These are phyloP conservation scores for Branchellion lobata DNA, from an alignment of 2,888 invertebrate species.

Conservation along the genomic window DNA sequence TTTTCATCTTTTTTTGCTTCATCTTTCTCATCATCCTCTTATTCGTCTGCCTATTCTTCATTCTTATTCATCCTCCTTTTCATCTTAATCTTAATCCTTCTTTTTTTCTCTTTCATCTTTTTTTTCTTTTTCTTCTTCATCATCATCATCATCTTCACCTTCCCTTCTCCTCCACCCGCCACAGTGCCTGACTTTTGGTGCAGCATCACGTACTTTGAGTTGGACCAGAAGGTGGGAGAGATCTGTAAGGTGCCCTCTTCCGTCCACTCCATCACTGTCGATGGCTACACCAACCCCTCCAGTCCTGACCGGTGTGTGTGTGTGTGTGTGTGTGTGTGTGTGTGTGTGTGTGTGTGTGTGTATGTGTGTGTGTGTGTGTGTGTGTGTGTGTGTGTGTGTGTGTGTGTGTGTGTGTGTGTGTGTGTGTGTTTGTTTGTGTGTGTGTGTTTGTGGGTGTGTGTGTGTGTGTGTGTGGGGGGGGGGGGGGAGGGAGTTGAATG, in stretches of 20 bases:
- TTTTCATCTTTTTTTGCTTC: too few relatives aligned
- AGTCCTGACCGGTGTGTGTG: conserved; percentile 75
- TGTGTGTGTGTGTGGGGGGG: not conserved
- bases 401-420: not conserved
- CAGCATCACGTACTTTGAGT: conserved; percentile 95
- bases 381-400: not conserved
- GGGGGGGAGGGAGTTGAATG: not conserved
- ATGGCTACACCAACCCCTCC: conserved; percentile 96
- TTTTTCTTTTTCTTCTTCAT: too few relatives aligned
- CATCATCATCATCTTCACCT: too few relatives aligned
- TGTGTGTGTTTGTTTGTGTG: not conserved
- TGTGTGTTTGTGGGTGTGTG: not conserved
- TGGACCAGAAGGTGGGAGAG: conserved; percentile 83
- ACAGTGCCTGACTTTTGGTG: conserved; percentile 85
- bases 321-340: not conserved
- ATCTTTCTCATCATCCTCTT: too few relatives aligned
- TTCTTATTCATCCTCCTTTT: too few relatives aligned
- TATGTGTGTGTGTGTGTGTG: not conserved
- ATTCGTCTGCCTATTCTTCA: too few relatives aligned
- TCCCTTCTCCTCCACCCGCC: not conserved
- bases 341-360: not conserved
- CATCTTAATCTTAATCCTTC: too few relatives aligned
- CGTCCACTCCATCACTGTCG: conserved; percentile 87
- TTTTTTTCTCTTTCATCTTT: too few relatives aligned
- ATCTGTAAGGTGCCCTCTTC: conserved; percentile 69